Conservation (phyloP, 2,113 vertebrate species). For the Trochalopteron elliotii region DNA sequence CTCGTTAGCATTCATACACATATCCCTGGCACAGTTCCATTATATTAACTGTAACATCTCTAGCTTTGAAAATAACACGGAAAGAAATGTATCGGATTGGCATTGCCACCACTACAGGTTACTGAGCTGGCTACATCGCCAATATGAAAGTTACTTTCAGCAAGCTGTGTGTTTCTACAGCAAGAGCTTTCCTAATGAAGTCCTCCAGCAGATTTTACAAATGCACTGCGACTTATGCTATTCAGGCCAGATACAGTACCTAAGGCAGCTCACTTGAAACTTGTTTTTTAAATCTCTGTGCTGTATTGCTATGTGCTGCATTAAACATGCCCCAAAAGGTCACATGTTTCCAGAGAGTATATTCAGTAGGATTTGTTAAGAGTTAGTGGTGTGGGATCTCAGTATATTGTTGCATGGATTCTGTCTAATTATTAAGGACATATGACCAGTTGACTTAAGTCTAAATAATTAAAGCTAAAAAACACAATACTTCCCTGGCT, state of each 20-base stretch:
- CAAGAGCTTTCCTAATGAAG: neutral
- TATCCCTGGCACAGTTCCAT: fast-evolving
- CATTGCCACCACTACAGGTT: neutral
- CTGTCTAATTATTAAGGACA: constrained; percentile 32
- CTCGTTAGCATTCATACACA: neutral
- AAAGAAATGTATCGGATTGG: neutral
- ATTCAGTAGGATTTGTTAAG: neutral
- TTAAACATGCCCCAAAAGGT: neutral
- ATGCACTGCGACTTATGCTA: fast-evolving
- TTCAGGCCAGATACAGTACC: neutral
- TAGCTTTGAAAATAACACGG: neutral
- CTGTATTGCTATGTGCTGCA: neutral
- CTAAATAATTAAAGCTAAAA: constrained; percentile 18
- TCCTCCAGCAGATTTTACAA: neutral
- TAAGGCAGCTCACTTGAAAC: neutral
- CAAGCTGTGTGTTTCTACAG: neutral
- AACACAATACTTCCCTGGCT: neutral
- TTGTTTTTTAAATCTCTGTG: neutral
- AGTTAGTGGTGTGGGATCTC: neutral
- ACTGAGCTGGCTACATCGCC: neutral
- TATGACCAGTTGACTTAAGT: constrained; percentile 15
- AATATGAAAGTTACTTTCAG: neutral
- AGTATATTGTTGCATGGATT: neutral
- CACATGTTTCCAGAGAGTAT: neutral
- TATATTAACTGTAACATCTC: neutral